Conservation (phyloP, 2,888 invertebrate species). For the Galerucella pusilla region DNA sequence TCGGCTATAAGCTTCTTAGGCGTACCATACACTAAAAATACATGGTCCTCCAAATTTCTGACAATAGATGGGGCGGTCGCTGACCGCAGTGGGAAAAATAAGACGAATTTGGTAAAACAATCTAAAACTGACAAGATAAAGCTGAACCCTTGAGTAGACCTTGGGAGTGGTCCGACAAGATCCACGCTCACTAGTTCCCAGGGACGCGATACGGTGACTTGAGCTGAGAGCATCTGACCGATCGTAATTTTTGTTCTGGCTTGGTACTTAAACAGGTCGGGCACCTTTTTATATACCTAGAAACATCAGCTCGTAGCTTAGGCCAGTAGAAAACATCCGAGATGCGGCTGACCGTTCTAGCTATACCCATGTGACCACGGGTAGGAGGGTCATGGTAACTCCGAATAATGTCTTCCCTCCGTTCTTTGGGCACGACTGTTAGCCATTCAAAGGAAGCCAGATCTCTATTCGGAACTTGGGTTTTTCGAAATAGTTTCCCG, state of each 20-base stretch:
- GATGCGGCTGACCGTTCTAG: conserved; percentile 1
- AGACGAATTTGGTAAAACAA: conserved; percentile 29
- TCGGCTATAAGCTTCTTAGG: no score
- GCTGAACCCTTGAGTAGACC: conserved; percentile 23
- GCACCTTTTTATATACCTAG: conserved; percentile 9
- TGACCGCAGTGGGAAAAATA: conserved; percentile 21
- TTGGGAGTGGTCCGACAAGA: conserved; percentile 36
- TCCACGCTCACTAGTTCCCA: conserved; percentile 34
- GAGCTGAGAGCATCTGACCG: conserved; percentile 28
- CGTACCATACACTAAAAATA: conserved; percentile 25
- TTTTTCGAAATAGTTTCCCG: no score
- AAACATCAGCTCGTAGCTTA: background rate
- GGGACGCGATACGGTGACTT: conserved; percentile 24
- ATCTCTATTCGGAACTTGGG: no score
- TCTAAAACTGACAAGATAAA: conserved; percentile 32
- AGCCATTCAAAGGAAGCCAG: no score
- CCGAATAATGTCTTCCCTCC: background rate
- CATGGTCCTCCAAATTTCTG: conserved; percentile 26
- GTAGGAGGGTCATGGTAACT: background rate
- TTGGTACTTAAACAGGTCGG: conserved; percentile 21
- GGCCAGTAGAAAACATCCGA: background rate
- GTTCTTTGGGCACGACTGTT: no score
- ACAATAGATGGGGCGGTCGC: conserved; percentile 16
- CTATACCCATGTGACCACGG: background rate
- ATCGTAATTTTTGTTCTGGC: conserved; percentile 31